Conservation (phyloP, 2,113 vertebrate species). For the Tyto alba region DNA sequence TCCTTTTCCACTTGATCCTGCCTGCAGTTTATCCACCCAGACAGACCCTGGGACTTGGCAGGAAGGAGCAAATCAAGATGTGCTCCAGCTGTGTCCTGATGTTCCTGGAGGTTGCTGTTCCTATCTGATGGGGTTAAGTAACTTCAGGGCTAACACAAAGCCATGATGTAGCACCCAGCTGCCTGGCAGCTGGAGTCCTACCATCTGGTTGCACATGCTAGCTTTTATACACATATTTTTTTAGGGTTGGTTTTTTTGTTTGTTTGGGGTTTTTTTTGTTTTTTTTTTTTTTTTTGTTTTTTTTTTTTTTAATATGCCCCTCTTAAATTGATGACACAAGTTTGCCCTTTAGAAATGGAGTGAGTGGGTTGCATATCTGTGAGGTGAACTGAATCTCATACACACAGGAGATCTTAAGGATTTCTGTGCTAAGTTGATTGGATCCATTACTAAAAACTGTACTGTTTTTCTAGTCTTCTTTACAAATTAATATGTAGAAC, state of each 20-base stretch:
- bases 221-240: neutral
- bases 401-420: neutral
- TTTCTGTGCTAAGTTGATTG: neutral
- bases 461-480: neutral
- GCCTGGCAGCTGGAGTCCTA: neutral
- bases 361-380: neutral
- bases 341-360: neutral
- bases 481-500: neutral
- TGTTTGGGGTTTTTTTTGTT: no score
- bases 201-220: neutral
- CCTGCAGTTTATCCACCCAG: neutral
- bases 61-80: neutral
- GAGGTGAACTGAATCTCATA: neutral
- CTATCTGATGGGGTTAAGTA: neutral
- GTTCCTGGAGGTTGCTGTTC: neutral
- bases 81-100: neutral
- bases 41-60: neutral
- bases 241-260: no score
- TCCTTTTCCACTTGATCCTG: neutral
- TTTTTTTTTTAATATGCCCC: neutral
- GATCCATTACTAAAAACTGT: neutral
- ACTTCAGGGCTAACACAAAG: neutral
- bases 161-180: neutral
- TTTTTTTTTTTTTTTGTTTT: no score
- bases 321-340: neutral